phyloP scores from a whole-genome alignment of 2,797 vertebrate species.

The Catharus ustulatus region DNA sequence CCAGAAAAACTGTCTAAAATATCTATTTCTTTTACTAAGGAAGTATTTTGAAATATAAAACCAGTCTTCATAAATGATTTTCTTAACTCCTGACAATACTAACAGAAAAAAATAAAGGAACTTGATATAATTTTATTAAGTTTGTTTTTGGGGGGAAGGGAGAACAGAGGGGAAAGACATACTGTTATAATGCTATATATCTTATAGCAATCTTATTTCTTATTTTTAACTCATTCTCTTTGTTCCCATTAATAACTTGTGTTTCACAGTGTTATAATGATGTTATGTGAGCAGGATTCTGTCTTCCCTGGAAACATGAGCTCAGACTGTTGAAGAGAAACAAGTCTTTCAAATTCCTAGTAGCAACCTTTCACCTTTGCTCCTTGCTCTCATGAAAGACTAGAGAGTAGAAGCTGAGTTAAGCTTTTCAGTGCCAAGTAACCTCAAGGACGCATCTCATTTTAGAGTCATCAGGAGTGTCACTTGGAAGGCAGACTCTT shows the following conservation, averaged over 20 bases:
- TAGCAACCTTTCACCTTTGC: constrained; percentile 54
- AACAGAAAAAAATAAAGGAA: background rate
- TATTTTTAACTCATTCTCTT: background rate
- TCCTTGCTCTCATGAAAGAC: constrained; percentile 30
- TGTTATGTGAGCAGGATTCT: background rate
- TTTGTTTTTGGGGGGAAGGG: background rate
- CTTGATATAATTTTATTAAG: accelerated
- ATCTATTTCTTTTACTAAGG: background rate
- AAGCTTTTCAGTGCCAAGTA: constrained; percentile 44
- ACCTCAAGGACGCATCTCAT: background rate
- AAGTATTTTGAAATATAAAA: background rate
- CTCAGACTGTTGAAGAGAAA: background rate
- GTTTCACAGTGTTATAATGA: background rate
- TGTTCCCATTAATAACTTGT: background rate
- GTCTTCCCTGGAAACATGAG: background rate
- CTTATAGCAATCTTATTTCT: background rate
- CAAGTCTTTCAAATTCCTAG: constrained; percentile 28
- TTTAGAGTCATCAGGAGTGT: constrained; percentile 37
- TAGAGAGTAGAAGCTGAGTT: constrained; percentile 7
- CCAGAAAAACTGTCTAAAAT: background rate
- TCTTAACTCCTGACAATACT: background rate
- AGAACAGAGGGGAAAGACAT: background rate
- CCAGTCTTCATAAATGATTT: background rate
- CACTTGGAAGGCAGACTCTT: constrained; percentile 42
- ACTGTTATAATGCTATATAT: background rate